These are phyloP conservation scores for Cladopsammia gracilis DNA, from an alignment of 64 coral and sea anemone genomes.

Conservation along the genomic window DNA sequence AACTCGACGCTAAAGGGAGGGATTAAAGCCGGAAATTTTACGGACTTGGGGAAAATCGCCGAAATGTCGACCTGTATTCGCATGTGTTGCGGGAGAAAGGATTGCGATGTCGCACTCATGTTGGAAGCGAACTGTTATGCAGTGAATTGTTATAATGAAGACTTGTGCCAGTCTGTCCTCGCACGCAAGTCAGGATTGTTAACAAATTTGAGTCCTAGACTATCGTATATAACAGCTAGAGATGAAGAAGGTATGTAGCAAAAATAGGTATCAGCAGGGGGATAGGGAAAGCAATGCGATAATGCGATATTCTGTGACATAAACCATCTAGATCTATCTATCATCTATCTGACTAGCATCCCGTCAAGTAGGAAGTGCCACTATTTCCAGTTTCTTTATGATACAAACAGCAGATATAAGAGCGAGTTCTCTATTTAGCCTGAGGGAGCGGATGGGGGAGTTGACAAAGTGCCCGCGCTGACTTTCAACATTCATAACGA, in stretches of 20 bases:
- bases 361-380: no score
- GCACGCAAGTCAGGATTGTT: slow-evolving; percentile 86
- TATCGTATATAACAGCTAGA: slow-evolving; percentile 97
- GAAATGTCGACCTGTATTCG: slow-evolving; percentile 97
- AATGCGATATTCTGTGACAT: no score
- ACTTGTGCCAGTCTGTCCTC: slow-evolving; percentile 77
- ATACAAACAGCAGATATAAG: no score
- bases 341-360: no score
- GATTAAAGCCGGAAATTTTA: slow-evolving; percentile 93
- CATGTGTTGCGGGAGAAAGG: slow-evolving; percentile 87
- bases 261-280: not conserved
- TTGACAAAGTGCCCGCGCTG: no score
- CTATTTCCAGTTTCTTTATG: no score
- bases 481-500: no score
- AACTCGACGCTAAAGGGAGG: slow-evolving; percentile 94
- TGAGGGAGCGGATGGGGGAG: no score
- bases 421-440: no score
- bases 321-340: no score
- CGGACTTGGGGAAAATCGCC: slow-evolving; percentile 79
- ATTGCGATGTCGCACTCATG: slow-evolving; percentile 96
- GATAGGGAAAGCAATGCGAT: not conserved
- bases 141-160: slow-evolving; percentile 73
- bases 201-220: slow-evolving; percentile 79
- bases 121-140: slow-evolving; percentile 92
- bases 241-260: slow-evolving; percentile 92